These are phyloP conservation scores for Drosophila prosaltans DNA, from an alignment of 1,140 invertebrate genomes.

Conservation along the genomic window DNA sequence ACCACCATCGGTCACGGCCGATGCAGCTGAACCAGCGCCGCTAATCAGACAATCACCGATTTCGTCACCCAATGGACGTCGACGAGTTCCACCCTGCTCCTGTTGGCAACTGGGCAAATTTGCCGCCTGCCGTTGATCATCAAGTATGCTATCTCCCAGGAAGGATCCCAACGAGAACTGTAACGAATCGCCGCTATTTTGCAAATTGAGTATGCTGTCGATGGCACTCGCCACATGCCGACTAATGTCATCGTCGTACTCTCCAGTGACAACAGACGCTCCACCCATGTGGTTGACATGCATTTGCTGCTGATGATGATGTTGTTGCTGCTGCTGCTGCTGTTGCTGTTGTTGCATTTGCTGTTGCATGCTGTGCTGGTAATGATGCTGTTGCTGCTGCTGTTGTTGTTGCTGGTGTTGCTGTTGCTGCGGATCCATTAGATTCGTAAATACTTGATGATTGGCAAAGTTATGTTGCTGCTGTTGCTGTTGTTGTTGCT, in stretches of 20 bases:
- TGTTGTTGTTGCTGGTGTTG: constrained; percentile 60
- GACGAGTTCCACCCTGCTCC: constrained; percentile 47
- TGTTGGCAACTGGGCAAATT: constrained; percentile 72
- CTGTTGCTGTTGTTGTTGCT: constrained; percentile 66
- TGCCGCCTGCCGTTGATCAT: constrained; percentile 68
- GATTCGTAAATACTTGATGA: constrained; percentile 57
- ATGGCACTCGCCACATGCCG: constrained; percentile 91
- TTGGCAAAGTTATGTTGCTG: constrained; percentile 68
- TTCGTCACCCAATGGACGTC: constrained; percentile 74
- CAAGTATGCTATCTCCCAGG: constrained; percentile 75
- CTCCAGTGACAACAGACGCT: constrained; percentile 49
- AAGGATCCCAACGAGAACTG: constrained; percentile 80
- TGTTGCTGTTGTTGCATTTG: constrained; percentile 57
- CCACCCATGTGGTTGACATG: constrained; percentile 60
- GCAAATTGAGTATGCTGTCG: constrained; percentile 90
- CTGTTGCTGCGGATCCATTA: constrained; percentile 63
- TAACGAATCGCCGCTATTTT: constrained; percentile 83
- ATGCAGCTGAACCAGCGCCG: constrained; percentile 48
- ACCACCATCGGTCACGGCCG: constrained; percentile 55
- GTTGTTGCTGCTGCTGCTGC: constrained; percentile 56
- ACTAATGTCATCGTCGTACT: constrained; percentile 87
- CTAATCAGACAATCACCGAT: constrained; percentile 82
- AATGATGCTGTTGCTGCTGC: constrained; percentile 43
- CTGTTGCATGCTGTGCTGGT: constrained; percentile 64
- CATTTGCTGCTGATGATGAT: constrained; percentile 80